A percentile compares a stretch with the other conserved stretches of the same genome.
Conservation (phyloP, 2,888 invertebrate genomes). For the Chloromyia formosa region DNA sequence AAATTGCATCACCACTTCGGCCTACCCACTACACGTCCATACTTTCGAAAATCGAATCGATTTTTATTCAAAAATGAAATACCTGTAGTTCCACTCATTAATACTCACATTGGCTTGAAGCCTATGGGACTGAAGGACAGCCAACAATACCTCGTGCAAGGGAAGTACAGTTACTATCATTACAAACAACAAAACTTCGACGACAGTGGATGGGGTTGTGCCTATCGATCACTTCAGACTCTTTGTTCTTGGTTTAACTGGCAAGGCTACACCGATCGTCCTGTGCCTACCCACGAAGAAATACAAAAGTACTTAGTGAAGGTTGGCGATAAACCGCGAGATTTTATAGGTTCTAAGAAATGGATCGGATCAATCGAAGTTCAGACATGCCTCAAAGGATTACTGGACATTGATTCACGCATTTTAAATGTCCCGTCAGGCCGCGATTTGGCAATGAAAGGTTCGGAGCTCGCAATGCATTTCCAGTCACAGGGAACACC, state of each 20-base stretch:
- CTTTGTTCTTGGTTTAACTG: conserved; percentile 94
- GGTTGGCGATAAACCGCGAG: conserved; percentile 89
- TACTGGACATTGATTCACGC: conserved; percentile 79
- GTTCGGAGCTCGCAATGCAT: conserved; percentile 85
- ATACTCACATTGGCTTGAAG: conserved; percentile 73
- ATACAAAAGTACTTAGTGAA: conserved; percentile 95
- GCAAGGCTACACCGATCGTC: conserved; percentile 82
- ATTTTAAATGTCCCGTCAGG: conserved; percentile 89
- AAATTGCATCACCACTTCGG: conserved; percentile 77
- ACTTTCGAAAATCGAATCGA: conserved; percentile 78
- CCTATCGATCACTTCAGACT: conserved; percentile 96
- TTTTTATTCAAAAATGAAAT: conserved; percentile 67
- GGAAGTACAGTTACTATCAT: conserved; percentile 93
- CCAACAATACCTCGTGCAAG: conserved; percentile 73
- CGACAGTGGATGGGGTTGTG: conserved; percentile 99
- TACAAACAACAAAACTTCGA: conserved; percentile 95
- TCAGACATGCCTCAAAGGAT: conserved; percentile 85
- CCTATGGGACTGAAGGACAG: conserved; percentile 64
- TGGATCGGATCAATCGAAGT: conserved; percentile 99
- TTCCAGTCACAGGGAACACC: conserved; percentile 94
- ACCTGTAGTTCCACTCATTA: conserved; percentile 68
- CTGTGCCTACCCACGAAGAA: conserved; percentile 82
- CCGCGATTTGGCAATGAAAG: conserved; percentile 79
- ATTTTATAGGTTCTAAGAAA: conserved; percentile 88
- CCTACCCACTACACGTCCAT: conserved; percentile 74